Base-by-base conservation (phyloP, 2,797 vertebrate species). In the Cephalopachus bancanus region DNA sequence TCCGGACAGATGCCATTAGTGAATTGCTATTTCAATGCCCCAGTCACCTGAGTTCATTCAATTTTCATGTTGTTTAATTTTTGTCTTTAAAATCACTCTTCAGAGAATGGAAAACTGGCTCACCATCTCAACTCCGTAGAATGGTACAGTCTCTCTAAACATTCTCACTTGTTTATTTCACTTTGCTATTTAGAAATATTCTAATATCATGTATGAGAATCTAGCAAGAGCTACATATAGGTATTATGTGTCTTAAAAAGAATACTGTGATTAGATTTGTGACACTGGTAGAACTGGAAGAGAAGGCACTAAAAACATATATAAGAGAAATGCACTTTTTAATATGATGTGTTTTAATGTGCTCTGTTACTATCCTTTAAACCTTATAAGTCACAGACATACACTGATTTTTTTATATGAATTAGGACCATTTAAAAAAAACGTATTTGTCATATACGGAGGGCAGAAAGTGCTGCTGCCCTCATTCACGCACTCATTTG, bases 1-100 rank as follows among this genome's bases (percentile, higher is more conserved):
- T 92, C 44, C 93, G 95, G 93, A 96, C 93, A 96, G 94, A 86
- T 83, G 84, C 79, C 93, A 96, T 97, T 95, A 97, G 79, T 88
- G 79, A 97, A 97, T 94, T 96, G 94, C 83, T 94, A 81, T 92
- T 92, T 92, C 92, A 86, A 28, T 95, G 90, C 79, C 83, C 81
- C 95, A 91, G 75, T 95, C 94, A 96, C 94, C 90, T 88, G 89
- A 94, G 30, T 95, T 95, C 89, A 95, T 97, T 94, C 71, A 96
- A 86, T 97, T 96, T 96, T 97, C 92, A 92, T 84, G 83, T 28
- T 94, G 33, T 67, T 94, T 90, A 96, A 93, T 60, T 95, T 96
- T 89, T 92, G 80, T 72, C 93, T 98, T 96, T 96, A 93, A 96
- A 96, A 75, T 91, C 55, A 86, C 10, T 88, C 64, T 94, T 93